These are phyloP conservation scores for Ectemnius continuus DNA, from an alignment of 2,888 invertebrate genomes.

Conservation along the genomic window DNA sequence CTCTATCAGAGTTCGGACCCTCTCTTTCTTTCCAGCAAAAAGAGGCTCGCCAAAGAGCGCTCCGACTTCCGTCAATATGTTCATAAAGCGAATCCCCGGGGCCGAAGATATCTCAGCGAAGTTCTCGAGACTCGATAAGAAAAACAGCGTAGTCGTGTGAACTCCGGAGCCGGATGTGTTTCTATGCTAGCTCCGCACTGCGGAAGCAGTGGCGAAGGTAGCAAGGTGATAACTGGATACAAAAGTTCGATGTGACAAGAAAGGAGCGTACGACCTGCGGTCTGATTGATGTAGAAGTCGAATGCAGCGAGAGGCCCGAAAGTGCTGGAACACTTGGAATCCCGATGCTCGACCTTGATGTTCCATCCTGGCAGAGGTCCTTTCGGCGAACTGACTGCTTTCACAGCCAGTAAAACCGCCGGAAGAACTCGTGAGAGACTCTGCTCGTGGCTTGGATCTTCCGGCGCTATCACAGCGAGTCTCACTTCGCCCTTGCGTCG, in stretches of 20 bases:
- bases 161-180: no score
- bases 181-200: no score
- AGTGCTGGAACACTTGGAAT: conserved; percentile 88
- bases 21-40: no score
- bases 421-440: conserved; percentile 85
- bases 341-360: conserved; percentile 84
- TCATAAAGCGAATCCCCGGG: no score
- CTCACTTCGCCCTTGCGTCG: conserved; percentile 75
- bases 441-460: conserved; percentile 82
- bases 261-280: conserved; percentile 80
- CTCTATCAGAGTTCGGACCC: no score
- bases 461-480: conserved; percentile 84
- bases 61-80: no score
- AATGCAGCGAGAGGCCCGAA: conserved; percentile 89
- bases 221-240: no score
- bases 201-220: no score
- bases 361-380: conserved; percentile 85
- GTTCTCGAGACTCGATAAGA: no score
- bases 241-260: neutral
- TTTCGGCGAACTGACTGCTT: conserved; percentile 81
- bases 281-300: conserved; percentile 85
- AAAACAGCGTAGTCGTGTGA: no score
- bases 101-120: no score
- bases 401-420: conserved; percentile 85
- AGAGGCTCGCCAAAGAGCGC: no score